Base-by-base conservation (phyloP, 2,888 invertebrate genomes). In the Chloroclysta siterata region DNA sequence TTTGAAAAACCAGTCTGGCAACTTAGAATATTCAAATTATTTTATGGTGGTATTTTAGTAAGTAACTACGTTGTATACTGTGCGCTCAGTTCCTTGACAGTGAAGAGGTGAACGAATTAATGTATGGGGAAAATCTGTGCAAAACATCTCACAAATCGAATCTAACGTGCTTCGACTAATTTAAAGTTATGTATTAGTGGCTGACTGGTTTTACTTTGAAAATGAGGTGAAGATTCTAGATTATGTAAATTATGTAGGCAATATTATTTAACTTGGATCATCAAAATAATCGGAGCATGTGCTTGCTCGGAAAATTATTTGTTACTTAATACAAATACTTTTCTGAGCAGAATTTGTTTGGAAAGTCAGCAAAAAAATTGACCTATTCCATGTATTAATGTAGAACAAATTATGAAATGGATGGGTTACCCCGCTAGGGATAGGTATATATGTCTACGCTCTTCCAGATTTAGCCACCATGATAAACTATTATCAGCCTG, bases 71-170 rank as follows among this genome's bases (percentile, higher is more conserved):
- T 29, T 44, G 2, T 61, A 61, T 56, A 58, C 60, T 50, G 8
- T 44, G 15, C 3, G 15, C 41, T 54, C 10, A 60, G 65, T 69
- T 69, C 65, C 63, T 71, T 68, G 71, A 68, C 71, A 66, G 65
- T 68, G 71, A 69, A 69, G 15, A 52, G 53, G 58, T n/a, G 53
- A 68, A 60, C 65, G 22, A 50, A 58, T 58, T 28, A 15, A 50
- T 11, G 4, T 46, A 0, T 46, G 17, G 3, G 46, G 17, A 11
- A 46, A 46, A 44, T 15, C 6, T 11, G 8, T 15, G 8, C 14
- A 2, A 44, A 44, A 44, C 2, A 44, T 22, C 22, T 47, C 10
- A 22, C 22, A 8, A 39, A 39, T 39, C 36, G 6, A 39, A 10
- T 39, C 0, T 13, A 13, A 48, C 22, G 48, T 8, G 17, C 46